These are phyloP conservation scores for Sterna hirundo DNA, from an alignment of 2,113 vertebrate species.

Conservation along the genomic window DNA sequence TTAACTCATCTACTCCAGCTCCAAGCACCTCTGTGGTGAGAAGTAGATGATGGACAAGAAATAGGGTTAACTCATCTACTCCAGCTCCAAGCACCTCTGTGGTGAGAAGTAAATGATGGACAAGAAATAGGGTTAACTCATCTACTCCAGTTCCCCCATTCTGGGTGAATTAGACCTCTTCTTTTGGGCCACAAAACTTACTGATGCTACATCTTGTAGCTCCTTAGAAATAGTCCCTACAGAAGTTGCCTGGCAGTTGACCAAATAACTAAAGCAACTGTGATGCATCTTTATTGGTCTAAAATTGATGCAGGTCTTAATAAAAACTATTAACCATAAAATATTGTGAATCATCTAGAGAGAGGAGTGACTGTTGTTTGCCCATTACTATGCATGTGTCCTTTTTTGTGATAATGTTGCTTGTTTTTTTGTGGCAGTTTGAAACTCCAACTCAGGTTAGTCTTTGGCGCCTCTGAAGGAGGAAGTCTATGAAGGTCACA, in stretches of 20 bases:
- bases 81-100: neutral
- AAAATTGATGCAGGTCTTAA: neutral
- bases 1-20: neutral
- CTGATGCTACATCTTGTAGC: neutral
- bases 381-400: neutral
- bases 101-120: neutral
- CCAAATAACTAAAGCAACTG: neutral
- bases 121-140: neutral
- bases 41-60: neutral
- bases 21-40: neutral
- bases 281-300: neutral
- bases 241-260: neutral
- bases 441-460: neutral
- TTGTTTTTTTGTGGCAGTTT: neutral
- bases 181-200: neutral
- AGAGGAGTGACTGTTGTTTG: neutral
- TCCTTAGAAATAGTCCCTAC: neutral
- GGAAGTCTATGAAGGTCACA: neutral
- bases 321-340: neutral
- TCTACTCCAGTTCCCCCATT: neutral
- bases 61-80: neutral
- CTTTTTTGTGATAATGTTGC: neutral
- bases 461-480: neutral
- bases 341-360: neutral
- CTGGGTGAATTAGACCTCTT: neutral